Conservation (phyloP, 2,888 invertebrate species). For the Synergus umbraculus region DNA sequence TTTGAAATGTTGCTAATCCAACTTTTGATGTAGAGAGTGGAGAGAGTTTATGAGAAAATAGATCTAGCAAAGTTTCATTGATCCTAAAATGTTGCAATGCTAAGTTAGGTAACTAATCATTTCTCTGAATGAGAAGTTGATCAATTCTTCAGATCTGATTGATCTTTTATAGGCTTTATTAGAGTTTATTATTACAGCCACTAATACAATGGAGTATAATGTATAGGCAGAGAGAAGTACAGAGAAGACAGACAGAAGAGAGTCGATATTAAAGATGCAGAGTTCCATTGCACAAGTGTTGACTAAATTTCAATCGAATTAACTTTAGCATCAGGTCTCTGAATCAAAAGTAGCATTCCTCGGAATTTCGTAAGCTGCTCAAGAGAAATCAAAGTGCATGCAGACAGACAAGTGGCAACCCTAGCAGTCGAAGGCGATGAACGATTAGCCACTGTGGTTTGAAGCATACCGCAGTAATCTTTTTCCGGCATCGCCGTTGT, state of each 20-base stretch:
- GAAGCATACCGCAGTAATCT: conserved; percentile 62
- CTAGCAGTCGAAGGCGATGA: conserved; percentile 51
- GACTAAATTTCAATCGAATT: conserved; percentile 14
- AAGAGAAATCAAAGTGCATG: conserved; percentile 22
- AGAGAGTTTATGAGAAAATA: not conserved
- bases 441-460: conserved; percentile 68
- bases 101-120: not conserved
- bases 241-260: not conserved
- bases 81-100: not conserved
- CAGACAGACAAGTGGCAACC: conserved; percentile 1
- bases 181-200: not conserved
- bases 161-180: not conserved
- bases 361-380: conserved; percentile 5
- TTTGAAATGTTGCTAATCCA: no score
- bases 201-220: not conserved
- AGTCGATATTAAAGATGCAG: not conserved
- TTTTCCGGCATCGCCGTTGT: conserved; percentile 71
- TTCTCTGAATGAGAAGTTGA: not conserved
- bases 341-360: not conserved
- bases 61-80: not conserved
- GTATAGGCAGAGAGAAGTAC: not conserved
- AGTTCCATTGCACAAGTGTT: not conserved
- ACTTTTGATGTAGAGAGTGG: not conserved
- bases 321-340: not conserved
- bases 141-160: not conserved